A percentile compares a stretch with the other conserved stretches of the same genome.
Conservation (phyloP, 1,140 invertebrate genomes). For the Drosophila lowei region DNA sequence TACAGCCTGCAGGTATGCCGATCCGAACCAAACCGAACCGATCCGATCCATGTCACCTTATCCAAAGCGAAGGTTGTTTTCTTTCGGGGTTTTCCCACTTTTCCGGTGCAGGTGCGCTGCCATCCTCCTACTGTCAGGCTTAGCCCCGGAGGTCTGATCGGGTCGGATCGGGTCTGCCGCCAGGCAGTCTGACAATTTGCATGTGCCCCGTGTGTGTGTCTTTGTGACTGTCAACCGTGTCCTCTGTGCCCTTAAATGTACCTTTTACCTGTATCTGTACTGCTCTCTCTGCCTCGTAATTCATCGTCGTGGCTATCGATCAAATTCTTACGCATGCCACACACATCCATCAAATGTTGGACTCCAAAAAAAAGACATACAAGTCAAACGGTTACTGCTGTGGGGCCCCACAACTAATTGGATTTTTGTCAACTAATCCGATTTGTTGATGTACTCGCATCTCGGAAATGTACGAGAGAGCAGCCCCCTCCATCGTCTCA, state of each 20-base stretch:
- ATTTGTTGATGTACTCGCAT: slow-evolving; percentile 70
- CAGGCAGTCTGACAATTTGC: slow-evolving; percentile 71
- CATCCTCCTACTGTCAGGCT: slow-evolving; percentile 36
- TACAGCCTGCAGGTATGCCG: slow-evolving; percentile 12
- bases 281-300: slow-evolving; percentile 39
- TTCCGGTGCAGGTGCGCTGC: slow-evolving; percentile 48
- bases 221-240: not conserved
- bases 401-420: slow-evolving; percentile 63
- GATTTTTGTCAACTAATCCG: slow-evolving; percentile 79
- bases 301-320: slow-evolving; percentile 65
- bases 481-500: slow-evolving; percentile 28
- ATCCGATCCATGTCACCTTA: too few species aligned
- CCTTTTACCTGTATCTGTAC: slow-evolving; percentile 8
- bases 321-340: slow-evolving; percentile 77
- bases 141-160: slow-evolving; percentile 15
- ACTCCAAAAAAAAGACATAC: slow-evolving; percentile 9
- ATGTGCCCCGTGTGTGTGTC: slow-evolving; percentile 28
- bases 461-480: slow-evolving; percentile 32
- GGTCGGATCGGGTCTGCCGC: slow-evolving; percentile 24
- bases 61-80: not conserved
- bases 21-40: slow-evolving; percentile 4
- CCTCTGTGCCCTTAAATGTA: slow-evolving; percentile 1
- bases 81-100: slow-evolving; percentile 47
- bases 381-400: slow-evolving; percentile 24
- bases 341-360: slow-evolving; percentile 69